Evolutionary conservation across 2,113 vertebrate genomes (phyloP).

Genomic region (Penelope pileata): DNA sequence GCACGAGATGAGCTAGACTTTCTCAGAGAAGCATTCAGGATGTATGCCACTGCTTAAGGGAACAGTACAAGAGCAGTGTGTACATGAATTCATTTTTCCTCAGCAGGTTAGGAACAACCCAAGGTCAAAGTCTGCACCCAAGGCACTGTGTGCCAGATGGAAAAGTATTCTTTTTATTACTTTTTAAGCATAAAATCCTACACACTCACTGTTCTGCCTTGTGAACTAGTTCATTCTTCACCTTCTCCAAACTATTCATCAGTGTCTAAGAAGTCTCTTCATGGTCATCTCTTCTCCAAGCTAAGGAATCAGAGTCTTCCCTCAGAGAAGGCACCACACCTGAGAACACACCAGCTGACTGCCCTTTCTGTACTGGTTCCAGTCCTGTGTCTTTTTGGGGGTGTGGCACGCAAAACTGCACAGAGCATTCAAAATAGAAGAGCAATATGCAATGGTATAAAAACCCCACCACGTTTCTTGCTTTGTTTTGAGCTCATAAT

Average conservation of each 20-base stretch:
- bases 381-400: not conserved
- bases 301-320: not conserved
- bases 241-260: not conserved
- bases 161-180: not conserved
- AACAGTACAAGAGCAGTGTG: accelerated
- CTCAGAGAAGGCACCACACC: accelerated
- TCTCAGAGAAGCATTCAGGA: not conserved
- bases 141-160: not conserved
- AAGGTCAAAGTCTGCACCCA: not conserved
- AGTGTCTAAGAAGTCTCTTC: not conserved
- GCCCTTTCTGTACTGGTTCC: not conserved
- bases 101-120: not conserved
- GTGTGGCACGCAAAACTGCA: not conserved
- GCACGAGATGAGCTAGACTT: not conserved
- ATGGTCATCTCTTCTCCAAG: not conserved
- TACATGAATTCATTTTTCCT: not conserved
- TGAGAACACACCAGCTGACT: not conserved
- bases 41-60: not conserved
- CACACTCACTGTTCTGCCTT: not conserved
- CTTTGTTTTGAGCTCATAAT: not conserved
- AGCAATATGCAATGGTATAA: not conserved
- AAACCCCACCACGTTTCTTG: not conserved
- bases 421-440: not conserved
- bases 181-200: not conserved
- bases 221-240: not conserved